Evolutionary conservation across 2,113 vertebrate genomes (phyloP).

Genomic region (Sander lucioperca): DNA sequence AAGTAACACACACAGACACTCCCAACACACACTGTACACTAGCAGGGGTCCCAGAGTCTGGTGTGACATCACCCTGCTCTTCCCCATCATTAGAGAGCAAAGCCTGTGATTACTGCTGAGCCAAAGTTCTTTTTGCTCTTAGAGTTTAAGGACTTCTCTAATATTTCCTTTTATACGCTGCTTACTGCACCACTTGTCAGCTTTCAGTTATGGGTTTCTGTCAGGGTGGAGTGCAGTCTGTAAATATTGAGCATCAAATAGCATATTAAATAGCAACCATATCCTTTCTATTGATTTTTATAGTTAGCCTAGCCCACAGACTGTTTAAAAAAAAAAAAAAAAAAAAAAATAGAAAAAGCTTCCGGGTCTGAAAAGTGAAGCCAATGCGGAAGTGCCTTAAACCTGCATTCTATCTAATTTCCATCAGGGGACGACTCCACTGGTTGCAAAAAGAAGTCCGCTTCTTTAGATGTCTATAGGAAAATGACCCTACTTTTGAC

Average conservation of each 20-base stretch:
- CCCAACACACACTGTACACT: background rate
- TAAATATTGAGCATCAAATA: slow-evolving; percentile 12
- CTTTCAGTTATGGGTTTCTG: background rate
- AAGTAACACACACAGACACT: background rate
- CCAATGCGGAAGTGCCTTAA: too few relatives aligned
- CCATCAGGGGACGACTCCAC: too few relatives aligned
- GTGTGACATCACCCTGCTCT: slow-evolving; percentile 29
- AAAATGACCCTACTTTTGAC: too few relatives aligned
- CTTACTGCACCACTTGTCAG: background rate
- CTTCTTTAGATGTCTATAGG: too few relatives aligned
- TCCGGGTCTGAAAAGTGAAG: too few relatives aligned
- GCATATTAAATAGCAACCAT: background rate
- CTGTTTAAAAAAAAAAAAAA: too few relatives aligned
- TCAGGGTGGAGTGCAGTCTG: background rate
- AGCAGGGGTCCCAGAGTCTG: slow-evolving; percentile 31
- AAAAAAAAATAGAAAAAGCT: too few relatives aligned
- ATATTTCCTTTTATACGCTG: slow-evolving; percentile 6
- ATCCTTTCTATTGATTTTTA: background rate
- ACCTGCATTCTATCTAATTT: too few relatives aligned
- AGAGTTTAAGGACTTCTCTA: slow-evolving; percentile 5
- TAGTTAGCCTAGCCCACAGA: too few relatives aligned
- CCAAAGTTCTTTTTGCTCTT: slow-evolving; percentile 13
- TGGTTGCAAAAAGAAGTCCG: too few relatives aligned
- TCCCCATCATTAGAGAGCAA: slow-evolving; percentile 38
- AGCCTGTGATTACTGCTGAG: slow-evolving; percentile 57